phyloP scores from a whole-genome alignment of 2,888 invertebrate genomes.

The Eupithecia vulgata region DNA sequence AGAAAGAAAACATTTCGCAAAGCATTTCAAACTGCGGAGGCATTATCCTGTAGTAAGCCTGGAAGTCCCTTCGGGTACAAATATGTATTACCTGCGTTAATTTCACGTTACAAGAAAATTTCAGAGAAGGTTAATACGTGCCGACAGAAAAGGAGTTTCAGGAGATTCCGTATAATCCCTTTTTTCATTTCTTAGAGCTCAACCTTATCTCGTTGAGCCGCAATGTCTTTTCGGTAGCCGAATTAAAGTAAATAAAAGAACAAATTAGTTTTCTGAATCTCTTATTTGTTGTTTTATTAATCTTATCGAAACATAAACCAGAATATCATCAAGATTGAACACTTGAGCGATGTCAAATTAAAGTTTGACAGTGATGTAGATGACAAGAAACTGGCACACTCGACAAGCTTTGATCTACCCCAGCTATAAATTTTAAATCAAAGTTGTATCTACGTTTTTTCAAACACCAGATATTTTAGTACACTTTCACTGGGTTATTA shows the following conservation, averaged over 20 bases:
- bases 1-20: constrained; percentile 12
- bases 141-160: constrained; percentile 34
- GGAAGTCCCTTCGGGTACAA: constrained; percentile 16
- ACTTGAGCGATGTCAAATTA: constrained; percentile 32
- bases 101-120: constrained; percentile 26
- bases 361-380: constrained; percentile 55
- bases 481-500: not conserved
- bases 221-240: not conserved
- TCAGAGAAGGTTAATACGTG: constrained; percentile 41
- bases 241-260: constrained; percentile 3
- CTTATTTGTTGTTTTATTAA: not conserved
- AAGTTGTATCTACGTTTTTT: constrained; percentile 8
- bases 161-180: constrained; percentile 42
- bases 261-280: not conserved
- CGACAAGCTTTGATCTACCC: constrained; percentile 58
- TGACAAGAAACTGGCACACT: constrained; percentile 53
- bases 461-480: constrained; percentile 7
- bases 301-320: constrained; percentile 21
- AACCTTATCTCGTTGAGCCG: constrained; percentile 35
- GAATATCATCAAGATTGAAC: constrained; percentile 22
- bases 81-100: constrained; percentile 24
- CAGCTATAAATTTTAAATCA: constrained; percentile 25
- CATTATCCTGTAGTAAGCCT: constrained; percentile 16
- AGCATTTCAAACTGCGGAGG: constrained; percentile 17
- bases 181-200: constrained; percentile 41